Percentiles rank a stretch among this genome's conserved stretches.
Conservation (phyloP, 2,888 invertebrate genomes). For the Disparrhopalites patrizii region DNA sequence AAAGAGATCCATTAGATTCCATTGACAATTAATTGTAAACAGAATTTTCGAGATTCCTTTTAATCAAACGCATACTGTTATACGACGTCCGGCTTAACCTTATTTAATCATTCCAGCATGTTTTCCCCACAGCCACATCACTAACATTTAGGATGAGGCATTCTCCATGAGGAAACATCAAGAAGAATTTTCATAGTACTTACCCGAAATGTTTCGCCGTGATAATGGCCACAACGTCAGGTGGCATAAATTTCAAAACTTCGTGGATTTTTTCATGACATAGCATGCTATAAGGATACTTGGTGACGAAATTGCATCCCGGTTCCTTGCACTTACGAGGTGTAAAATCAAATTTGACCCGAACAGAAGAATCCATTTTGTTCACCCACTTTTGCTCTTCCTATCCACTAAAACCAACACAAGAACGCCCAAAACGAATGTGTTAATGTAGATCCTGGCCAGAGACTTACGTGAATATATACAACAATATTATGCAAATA, state of each 20-base stretch:
- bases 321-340: neutral
- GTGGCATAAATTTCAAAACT: neutral
- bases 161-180: neutral
- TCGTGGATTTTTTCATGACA: constrained; percentile 5
- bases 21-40: neutral
- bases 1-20: neutral
- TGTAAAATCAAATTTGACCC: neutral
- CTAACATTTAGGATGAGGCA: too few species aligned
- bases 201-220: neutral
- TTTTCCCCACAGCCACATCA: neutral
- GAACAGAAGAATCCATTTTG: neutral
- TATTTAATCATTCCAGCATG: neutral
- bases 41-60: neutral
- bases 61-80: too few species aligned
- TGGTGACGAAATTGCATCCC: neutral
- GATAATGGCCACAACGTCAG: neutral
- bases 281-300: neutral
- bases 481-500: neutral
- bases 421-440: too few species aligned
- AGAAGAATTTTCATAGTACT: neutral
- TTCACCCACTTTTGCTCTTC: too few species aligned
- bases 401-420: too few species aligned
- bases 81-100: too few species aligned
- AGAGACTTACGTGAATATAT: neutral
- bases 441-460: neutral